Conservation (phyloP, 1,140 invertebrate genomes). For the Rhysida immarginata region DNA sequence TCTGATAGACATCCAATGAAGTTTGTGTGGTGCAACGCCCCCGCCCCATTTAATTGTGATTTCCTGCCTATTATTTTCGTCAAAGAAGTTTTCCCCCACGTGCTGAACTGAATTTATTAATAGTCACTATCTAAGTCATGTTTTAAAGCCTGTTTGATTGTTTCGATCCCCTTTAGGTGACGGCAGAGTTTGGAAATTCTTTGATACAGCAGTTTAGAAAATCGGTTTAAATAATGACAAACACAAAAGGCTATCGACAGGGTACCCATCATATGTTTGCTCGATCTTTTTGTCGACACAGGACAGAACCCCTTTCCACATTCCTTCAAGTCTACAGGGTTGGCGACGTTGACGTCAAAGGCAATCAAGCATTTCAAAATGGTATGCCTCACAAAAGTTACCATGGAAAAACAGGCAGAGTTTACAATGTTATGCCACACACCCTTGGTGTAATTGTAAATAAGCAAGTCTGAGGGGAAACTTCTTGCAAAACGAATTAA, state of each 20-base stretch:
- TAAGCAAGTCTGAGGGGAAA: conserved; percentile 91
- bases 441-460: conserved; percentile 99
- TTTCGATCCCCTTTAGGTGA: no score
- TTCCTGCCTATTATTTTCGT: no score
- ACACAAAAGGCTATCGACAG: conserved; percentile 94
- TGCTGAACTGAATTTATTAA: no score
- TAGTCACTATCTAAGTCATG: no score
- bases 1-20: no score
- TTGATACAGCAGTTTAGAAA: no score
- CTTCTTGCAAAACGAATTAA: no score
- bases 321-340: conserved; percentile 97
- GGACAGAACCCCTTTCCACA: conserved; percentile 83
- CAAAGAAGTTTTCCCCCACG: no score
- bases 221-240: conserved; percentile 93
- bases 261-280: conserved; percentile 96
- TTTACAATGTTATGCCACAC: conserved; percentile 94
- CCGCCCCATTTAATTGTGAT: no score
- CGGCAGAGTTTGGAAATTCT: no score
- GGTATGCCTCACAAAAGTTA: conserved; percentile 99
- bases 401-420: conserved; percentile 93
- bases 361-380: conserved; percentile 97
- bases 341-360: conserved; percentile 96
- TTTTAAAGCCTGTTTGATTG: no score
- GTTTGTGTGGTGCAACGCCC: no score
- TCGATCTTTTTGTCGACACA: conserved; percentile 82